phyloP scores from a whole-genome alignment of 2,113 vertebrate species.

The Varanus komodoensis region DNA sequence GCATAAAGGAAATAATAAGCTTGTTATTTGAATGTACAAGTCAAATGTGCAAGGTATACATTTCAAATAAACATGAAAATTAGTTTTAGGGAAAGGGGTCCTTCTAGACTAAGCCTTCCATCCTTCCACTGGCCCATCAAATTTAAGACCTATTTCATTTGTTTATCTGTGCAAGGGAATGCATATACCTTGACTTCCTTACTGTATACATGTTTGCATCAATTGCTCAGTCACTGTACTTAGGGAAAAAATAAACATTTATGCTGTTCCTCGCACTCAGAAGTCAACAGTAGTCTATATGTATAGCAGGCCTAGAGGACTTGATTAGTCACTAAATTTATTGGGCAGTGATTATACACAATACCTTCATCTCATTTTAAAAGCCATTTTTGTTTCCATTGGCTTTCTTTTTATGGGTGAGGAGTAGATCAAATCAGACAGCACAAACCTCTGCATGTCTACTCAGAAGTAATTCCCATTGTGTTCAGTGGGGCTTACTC shows the following conservation, averaged over 20 bases:
- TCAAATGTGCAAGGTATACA: background rate
- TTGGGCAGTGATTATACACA: background rate
- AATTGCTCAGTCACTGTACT: background rate
- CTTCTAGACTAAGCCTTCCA: constrained; percentile 6
- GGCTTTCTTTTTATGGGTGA: background rate
- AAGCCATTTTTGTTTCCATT: background rate
- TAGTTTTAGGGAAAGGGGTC: background rate
- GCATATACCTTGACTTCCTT: background rate
- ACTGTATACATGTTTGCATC: background rate
- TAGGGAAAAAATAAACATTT: background rate
- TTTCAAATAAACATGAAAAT: constrained; percentile 59
- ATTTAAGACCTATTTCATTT: background rate
- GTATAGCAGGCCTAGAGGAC: background rate
- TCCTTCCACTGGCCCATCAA: background rate
- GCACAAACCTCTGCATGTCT: too few species aligned
- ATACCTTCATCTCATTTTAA: background rate
- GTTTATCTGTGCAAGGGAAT: background rate
- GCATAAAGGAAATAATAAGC: background rate
- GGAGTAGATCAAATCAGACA: background rate
- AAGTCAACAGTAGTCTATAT: background rate
- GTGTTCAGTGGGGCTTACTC: too few species aligned
- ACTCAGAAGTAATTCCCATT: too few species aligned
- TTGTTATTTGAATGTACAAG: background rate
- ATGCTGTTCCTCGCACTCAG: background rate
- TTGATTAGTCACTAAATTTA: constrained; percentile 2